Conservation (phyloP, 2,797 vertebrate genomes). For the Tokudaia tokunoshimensis region DNA sequence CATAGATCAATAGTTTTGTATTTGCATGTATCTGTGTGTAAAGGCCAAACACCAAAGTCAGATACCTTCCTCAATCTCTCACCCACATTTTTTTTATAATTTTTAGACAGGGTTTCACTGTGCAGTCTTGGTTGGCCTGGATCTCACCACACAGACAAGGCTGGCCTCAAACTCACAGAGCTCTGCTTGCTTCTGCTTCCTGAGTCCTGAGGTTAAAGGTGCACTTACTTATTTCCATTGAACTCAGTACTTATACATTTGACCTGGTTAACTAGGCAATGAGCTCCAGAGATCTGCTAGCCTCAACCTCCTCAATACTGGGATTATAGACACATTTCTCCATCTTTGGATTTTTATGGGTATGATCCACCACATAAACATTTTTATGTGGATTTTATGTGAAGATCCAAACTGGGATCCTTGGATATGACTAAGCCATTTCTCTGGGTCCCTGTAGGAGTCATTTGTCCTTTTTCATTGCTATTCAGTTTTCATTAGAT, state of each 20-base stretch:
- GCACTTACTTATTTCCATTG: background rate
- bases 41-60: background rate
- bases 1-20: background rate
- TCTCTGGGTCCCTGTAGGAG: background rate
- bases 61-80: background rate
- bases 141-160: background rate
- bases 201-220: background rate
- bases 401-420: background rate
- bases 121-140: background rate
- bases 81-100: background rate
- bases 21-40: background rate
- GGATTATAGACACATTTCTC: background rate
- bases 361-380: background rate
- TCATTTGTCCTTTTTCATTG: background rate
- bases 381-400: background rate
- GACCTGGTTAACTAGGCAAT: background rate
- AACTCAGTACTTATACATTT: background rate
- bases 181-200: background rate
- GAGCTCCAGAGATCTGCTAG: background rate
- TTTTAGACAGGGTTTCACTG: background rate
- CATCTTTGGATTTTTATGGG: background rate
- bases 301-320: background rate
- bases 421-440: background rate
- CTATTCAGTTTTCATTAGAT: background rate
- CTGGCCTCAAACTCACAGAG: background rate